Base-by-base conservation (phyloP, 2,113 vertebrate genomes). In the Hystrix cristata region DNA sequence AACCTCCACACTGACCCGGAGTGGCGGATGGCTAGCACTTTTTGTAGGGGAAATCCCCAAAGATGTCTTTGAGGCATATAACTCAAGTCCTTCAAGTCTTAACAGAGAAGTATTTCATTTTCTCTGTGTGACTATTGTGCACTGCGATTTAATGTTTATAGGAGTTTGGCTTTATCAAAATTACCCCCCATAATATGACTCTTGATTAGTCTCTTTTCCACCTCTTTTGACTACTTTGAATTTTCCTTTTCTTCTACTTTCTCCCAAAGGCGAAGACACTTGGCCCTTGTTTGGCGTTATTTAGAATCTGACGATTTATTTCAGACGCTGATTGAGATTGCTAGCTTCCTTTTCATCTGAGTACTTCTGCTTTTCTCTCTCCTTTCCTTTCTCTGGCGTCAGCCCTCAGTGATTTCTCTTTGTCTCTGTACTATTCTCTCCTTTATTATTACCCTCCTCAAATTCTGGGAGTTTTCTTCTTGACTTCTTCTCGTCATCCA, bases 1-100 rank as follows among this genome's bases (percentile, higher is more conserved):
- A 62, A 85, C 76, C 90, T 91, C 82, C 84, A 83, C 46, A 57
- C 57, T 83, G 60, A 51, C 91, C 82, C 51, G 74, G 55, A 96
- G 62, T 82, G 23, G 12, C n/a, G 83, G 57, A 48, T 29, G 60
- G 27, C 15, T 34, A 5, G 16, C 51, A 27, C 27, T 31, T 76
- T 85, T 60, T 38, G 67, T 59, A 38, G 5, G 69, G 51, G 11
- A 92, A 9, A 76, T 83, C 34, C 62, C 51, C 79, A 46, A 51
- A 96, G 79, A 88, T 31, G 1, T 80, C 91, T 60, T 94, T 88
- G 64, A 94, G 21, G 65, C 10, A 1, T 19, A 34, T 80, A 43
- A 15, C 72, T 82, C 19, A 27, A 67, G 85, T 55, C 43, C 64
- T 78, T 95, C 64, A 43, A 23, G 60, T 79, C 78, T 91, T 85